Evolutionary conservation across 2,113 vertebrate genomes (phyloP).

Genomic region (Oncorhynchus masou): DNA sequence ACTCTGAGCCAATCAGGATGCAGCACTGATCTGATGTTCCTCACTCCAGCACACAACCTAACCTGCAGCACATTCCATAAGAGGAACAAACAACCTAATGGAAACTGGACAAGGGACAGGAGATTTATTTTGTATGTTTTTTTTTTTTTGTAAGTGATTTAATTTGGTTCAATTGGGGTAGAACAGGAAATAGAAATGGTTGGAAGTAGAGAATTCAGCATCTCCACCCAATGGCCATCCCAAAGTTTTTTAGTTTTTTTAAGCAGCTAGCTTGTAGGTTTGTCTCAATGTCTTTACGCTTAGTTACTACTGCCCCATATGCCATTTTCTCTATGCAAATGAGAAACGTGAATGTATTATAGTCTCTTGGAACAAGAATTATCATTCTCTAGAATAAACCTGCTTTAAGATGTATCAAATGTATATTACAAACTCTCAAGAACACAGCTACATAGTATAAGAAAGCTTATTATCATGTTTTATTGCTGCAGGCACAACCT

Average conservation of each 20-base stretch:
- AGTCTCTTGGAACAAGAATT: background rate
- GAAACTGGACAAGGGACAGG: background rate
- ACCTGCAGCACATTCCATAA: background rate
- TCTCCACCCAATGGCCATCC: background rate
- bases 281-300: background rate
- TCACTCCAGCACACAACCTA: background rate
- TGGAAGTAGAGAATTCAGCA: background rate
- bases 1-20: constrained; percentile 7
- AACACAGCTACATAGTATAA: background rate
- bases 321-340: constrained; percentile 3
- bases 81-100: background rate
- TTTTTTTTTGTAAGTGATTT: background rate
- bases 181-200: background rate
- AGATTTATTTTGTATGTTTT: background rate
- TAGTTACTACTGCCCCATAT: background rate
- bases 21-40: too few species aligned
- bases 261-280: background rate
- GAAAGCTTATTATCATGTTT: background rate
- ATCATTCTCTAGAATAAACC: too few species aligned
- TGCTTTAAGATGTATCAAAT: background rate
- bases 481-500: background rate
- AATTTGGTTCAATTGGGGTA: background rate
- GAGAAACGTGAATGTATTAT: constrained; percentile 17
- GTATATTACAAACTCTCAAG: background rate
- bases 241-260: background rate